These are phyloP conservation scores for Sylvilagus floridanus DNA, from an alignment of 2,797 vertebrate genomes.

Conservation along the genomic window DNA sequence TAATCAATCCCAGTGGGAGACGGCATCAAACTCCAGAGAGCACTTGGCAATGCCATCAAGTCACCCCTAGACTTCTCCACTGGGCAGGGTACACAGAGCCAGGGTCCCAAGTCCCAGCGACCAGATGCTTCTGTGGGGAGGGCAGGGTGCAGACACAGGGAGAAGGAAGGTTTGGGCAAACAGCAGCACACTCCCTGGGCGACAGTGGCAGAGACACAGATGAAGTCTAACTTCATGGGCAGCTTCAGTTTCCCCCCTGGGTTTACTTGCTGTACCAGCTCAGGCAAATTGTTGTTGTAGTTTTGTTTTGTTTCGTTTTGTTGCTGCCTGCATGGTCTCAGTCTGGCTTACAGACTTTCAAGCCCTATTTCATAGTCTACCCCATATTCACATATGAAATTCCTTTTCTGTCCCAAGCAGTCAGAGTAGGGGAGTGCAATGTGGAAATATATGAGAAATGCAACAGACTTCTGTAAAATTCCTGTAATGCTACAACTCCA, in stretches of 20 bases:
- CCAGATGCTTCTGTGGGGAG: neutral
- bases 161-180: neutral
- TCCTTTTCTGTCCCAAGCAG: constrained; percentile 30
- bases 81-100: too few species aligned
- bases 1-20: neutral
- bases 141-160: neutral
- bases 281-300: neutral
- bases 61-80: neutral
- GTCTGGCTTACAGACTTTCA: neutral
- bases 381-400: constrained; percentile 12
- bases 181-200: neutral
- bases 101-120: neutral
- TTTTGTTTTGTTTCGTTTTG: too few species aligned
- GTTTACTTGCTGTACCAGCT: neutral
- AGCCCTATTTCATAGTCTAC: neutral
- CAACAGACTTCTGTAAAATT: neutral
- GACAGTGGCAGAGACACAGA: neutral
- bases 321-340: neutral
- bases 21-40: neutral
- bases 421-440: neutral
- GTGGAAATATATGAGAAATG: neutral
- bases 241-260: neutral
- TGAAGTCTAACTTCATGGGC: neutral
- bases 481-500: neutral
- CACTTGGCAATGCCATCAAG: neutral